These are phyloP conservation scores for Meloidogyne exigua DNA, from an alignment of 1,140 invertebrate genomes.

Conservation along the genomic window DNA sequence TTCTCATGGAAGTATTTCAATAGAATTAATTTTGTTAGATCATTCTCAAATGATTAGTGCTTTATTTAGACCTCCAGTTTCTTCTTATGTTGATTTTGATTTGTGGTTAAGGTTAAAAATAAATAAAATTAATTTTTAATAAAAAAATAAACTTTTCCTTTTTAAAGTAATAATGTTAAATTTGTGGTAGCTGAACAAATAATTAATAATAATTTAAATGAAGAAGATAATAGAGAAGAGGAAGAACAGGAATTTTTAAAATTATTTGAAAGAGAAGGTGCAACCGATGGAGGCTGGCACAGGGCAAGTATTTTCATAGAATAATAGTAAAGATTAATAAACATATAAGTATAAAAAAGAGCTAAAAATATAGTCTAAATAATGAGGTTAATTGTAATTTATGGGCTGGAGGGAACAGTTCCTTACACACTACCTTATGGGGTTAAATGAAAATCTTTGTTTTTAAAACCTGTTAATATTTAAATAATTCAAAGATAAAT, in stretches of 20 bases:
- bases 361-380: no score
- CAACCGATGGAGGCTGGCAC: slow-evolving; percentile 23
- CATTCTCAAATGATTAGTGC: slow-evolving; percentile 19
- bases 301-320: slow-evolving; percentile 21
- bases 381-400: no score
- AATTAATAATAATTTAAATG: neutral
- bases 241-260: neutral
- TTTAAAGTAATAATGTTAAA: slow-evolving; percentile 25
- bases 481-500: neutral
- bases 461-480: no score
- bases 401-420: neutral
- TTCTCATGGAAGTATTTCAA: slow-evolving; percentile 18
- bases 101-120: slow-evolving; percentile 30
- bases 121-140: neutral
- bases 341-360: no score
- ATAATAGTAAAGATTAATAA: no score
- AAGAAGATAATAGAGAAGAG: neutral
- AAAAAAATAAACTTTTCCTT: no score
- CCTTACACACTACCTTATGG: neutral
- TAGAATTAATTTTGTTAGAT: slow-evolving; percentile 10
- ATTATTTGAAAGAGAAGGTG: slow-evolving; percentile 27
- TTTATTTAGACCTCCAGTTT: slow-evolving; percentile 27
- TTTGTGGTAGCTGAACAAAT: slow-evolving; percentile 24
- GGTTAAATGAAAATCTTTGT: no score
- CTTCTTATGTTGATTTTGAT: slow-evolving; percentile 34